Percentiles rank a stretch among this genome's conserved stretches.
phyloP scores from a whole-genome alignment of 2,888 invertebrate species.

The Dexiosoma caninum region DNA sequence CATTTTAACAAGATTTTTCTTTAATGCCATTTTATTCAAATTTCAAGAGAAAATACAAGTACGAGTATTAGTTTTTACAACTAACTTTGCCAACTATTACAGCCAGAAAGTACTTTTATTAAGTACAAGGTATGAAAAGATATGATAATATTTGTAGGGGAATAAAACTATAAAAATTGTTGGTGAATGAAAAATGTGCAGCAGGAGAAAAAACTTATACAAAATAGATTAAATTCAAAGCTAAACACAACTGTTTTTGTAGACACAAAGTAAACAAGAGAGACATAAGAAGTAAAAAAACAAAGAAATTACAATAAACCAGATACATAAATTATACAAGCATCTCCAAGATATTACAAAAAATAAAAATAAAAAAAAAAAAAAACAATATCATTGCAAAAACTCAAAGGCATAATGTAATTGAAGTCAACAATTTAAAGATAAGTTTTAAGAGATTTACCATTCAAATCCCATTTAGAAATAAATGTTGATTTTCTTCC shows the following conservation, averaged over 20 bases:
- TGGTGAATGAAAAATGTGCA: not conserved
- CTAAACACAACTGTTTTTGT: constrained; percentile 28
- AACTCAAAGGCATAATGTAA: constrained; percentile 27
- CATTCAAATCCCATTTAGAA: constrained; percentile 13
- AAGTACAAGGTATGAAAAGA: constrained; percentile 28
- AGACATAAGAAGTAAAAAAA: not conserved
- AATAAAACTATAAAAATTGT: constrained; percentile 42
- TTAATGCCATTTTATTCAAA: constrained; percentile 48
- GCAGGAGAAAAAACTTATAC: not conserved
- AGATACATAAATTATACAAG: constrained; percentile 34
- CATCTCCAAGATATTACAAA: not conserved
- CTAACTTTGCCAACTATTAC: constrained; percentile 29
- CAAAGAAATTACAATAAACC: constrained; percentile 6
- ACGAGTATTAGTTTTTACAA: constrained; percentile 6
- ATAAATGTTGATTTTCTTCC: constrained; percentile 42
- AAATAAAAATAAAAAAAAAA: not conserved
- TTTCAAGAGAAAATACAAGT: constrained; percentile 35
- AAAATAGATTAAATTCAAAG: constrained; percentile 31
- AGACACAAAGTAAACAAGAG: constrained; percentile 23
- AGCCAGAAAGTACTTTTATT: not conserved
- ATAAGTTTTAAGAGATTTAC: constrained; percentile 28
- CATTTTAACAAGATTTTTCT: constrained; percentile 19
- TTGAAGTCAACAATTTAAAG: constrained; percentile 40
- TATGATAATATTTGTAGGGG: constrained; percentile 43
- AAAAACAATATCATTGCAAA: constrained; percentile 1